phyloP scores from a whole-genome alignment of 1,140 invertebrate genomes.

The Brachionus rubens region DNA sequence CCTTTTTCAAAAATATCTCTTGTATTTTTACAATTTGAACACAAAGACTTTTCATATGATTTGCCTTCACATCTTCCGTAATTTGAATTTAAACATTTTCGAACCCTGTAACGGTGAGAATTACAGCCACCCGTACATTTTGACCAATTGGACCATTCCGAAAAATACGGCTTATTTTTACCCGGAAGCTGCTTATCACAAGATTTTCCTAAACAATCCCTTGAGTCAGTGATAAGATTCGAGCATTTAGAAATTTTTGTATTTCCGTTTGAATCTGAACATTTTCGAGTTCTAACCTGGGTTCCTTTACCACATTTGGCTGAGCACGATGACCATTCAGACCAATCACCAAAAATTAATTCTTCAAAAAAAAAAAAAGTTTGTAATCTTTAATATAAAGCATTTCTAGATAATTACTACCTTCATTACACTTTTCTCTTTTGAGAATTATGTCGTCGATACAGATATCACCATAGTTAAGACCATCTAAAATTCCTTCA shows the following conservation, averaged over 20 bases:
- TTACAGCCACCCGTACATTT: neutral
- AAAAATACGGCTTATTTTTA: neutral
- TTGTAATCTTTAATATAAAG: neutral
- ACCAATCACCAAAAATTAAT: constrained; percentile 37
- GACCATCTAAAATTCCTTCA: neutral
- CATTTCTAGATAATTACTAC: neutral
- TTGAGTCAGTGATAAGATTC: neutral
- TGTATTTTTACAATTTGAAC: neutral
- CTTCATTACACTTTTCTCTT: neutral
- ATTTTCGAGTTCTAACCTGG: constrained; percentile 11
- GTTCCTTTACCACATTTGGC: constrained; percentile 11
- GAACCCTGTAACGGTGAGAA: neutral
- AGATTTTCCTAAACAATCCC: neutral
- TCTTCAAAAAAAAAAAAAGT: constrained; percentile 6
- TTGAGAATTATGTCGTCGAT: constrained; percentile 16
- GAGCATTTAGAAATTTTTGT: neutral
- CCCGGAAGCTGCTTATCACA: neutral
- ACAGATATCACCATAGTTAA: constrained; percentile 14
- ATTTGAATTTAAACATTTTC: constrained; percentile 13
- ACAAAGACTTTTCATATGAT: neutral
- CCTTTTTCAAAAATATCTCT: constrained; percentile 17
- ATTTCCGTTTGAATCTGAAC: constrained; percentile 5
- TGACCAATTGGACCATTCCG: constrained; percentile 28
- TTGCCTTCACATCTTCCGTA: neutral
- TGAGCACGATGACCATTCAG: constrained; percentile 21